Percentiles rank a stretch among this genome's conserved stretches.
Conservation (phyloP, 2,888 invertebrate genomes). For the Chorisops tibialis region DNA sequence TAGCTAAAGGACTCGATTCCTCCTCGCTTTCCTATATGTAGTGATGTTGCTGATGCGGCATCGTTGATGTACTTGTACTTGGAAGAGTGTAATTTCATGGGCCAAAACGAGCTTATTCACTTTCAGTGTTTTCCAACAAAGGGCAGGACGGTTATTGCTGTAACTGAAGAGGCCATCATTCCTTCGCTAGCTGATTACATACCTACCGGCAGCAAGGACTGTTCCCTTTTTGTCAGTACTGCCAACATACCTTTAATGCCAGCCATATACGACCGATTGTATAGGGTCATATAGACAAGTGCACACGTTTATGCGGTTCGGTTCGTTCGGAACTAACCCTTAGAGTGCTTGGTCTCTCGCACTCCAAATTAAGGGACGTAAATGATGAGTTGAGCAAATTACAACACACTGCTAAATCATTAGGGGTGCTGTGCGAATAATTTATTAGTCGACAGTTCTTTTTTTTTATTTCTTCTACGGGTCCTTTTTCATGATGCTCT, state of each 20-base stretch:
- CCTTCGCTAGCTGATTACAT: not conserved
- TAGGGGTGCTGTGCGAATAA: conserved; percentile 31
- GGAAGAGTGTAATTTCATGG: conserved; percentile 27
- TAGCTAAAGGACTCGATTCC: not conserved
- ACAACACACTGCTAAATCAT: conserved; percentile 32
- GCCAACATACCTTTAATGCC: not conserved
- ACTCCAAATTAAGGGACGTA: conserved; percentile 29
- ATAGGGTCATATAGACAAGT: not conserved
- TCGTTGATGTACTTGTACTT: not conserved
- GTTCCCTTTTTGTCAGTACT: not conserved
- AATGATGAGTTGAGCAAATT: conserved; percentile 33
- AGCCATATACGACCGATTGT: conserved; percentile 5
- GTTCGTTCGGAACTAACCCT: conserved; percentile 3
- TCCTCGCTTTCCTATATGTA: not conserved
- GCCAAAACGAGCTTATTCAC: conserved; percentile 9
- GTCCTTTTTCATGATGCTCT: not conserved
- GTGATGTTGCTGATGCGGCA: too few species aligned
- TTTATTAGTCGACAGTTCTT: conserved; percentile 18
- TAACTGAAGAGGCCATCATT: not conserved
- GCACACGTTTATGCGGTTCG: not conserved
- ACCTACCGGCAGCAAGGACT: not conserved
- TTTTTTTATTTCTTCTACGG: not conserved
- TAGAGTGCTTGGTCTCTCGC: not conserved
- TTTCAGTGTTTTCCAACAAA: conserved; percentile 14
- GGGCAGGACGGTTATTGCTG: conserved; percentile 1